Percentiles rank a stretch among this genome's conserved stretches.
These are phyloP conservation scores for Drosophila tristis DNA, from an alignment of 1,140 invertebrate genomes.

Conservation along the genomic window DNA sequence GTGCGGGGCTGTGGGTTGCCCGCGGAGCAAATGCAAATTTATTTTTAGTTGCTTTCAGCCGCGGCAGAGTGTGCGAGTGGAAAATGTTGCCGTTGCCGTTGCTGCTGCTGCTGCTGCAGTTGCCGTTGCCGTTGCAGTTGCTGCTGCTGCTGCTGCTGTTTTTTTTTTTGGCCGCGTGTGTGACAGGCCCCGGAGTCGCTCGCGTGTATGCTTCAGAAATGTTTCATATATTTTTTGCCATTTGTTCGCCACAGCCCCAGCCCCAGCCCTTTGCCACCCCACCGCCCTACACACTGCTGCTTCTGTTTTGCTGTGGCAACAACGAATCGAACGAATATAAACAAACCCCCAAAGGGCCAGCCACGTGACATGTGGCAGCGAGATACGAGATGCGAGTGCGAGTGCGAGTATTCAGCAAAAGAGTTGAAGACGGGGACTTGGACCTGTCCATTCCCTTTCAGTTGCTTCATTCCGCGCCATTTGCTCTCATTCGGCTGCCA, in stretches of 20 bases:
- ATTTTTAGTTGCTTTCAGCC: conserved; percentile 69
- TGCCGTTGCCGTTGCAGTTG: conserved; percentile 39
- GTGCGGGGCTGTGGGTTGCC: neutral
- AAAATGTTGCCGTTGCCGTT: conserved; percentile 52
- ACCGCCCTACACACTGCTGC: conserved; percentile 16
- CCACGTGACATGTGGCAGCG: conserved; percentile 56
- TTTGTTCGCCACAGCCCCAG: conserved; percentile 8
- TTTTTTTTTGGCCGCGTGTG: conserved; percentile 16
- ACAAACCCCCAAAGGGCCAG: conserved; percentile 50
- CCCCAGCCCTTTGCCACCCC: conserved; percentile 33
- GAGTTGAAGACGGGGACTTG: conserved; percentile 26
- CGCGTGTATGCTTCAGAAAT: conserved; percentile 71
- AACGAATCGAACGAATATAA: conserved; percentile 78
- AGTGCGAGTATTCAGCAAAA: conserved; percentile 27
- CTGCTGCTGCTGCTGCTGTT: neutral
- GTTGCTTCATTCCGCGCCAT: neutral
- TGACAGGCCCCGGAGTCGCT: conserved; percentile 45
- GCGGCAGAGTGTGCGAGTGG: conserved; percentile 4
- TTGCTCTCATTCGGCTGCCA: no score
- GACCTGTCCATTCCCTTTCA: conserved; percentile 13
- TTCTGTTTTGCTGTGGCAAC: conserved; percentile 58
- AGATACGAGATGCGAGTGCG: conserved; percentile 36
- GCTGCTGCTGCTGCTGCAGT: conserved; percentile 11
- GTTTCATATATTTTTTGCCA: conserved; percentile 28
- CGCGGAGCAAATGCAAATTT: conserved; percentile 53